Conservation (phyloP, 2,797 vertebrate species). For the Champsocephalus gunnari region DNA sequence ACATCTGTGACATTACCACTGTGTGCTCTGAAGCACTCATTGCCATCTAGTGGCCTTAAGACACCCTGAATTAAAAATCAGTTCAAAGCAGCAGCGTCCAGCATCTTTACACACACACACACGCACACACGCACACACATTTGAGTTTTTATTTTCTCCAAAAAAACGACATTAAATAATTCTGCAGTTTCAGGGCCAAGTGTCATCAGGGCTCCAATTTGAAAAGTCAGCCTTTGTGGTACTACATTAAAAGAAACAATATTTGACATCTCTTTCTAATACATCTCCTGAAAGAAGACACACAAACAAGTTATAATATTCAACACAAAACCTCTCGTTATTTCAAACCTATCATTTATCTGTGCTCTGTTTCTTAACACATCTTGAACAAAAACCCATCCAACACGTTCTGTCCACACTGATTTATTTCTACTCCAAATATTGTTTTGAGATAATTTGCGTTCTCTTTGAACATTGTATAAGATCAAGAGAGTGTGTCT, state of each 20-base stretch:
- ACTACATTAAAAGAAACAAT: constrained; percentile 19
- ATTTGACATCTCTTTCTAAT: background rate
- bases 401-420: constrained; percentile 23
- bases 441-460: constrained; percentile 51
- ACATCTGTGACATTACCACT: constrained; percentile 85
- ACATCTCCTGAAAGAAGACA: constrained; percentile 14
- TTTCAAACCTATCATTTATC: background rate
- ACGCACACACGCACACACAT: no score
- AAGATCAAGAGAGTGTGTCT: constrained; percentile 66
- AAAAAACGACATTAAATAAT: constrained; percentile 78
- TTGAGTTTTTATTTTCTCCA: constrained; percentile 61
- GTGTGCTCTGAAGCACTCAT: constrained; percentile 52
- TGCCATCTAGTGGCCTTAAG: constrained; percentile 81
- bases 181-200: constrained; percentile 76
- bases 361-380: constrained; percentile 9
- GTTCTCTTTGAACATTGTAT: constrained; percentile 62
- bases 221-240: constrained; percentile 36
- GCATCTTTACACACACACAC: constrained; percentile 4
- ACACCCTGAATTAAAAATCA: constrained; percentile 34
- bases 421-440: constrained; percentile 31
- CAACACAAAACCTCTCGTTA: background rate
- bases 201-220: constrained; percentile 20
- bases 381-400: constrained; percentile 21
- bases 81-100: constrained; percentile 28
- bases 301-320: constrained; percentile 4